A percentile compares a stretch with the other conserved stretches of the same genome.
phyloP scores from a whole-genome alignment of 2,797 vertebrate genomes.

The Hozukius guyotensis region DNA sequence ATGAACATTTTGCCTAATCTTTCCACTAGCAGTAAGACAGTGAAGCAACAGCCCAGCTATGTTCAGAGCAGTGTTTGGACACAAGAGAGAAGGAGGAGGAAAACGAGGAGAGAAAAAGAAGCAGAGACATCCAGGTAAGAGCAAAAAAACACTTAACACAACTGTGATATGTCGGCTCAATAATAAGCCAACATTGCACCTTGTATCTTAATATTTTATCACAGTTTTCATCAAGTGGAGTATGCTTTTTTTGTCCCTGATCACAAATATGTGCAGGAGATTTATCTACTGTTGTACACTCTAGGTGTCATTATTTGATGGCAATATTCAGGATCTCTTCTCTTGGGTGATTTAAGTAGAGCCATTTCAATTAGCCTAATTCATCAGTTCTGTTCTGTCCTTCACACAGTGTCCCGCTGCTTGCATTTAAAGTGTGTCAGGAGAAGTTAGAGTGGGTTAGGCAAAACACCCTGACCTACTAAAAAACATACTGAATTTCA shows the following conservation, averaged over 20 bases:
- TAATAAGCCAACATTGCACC: neutral
- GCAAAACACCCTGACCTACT: conserved; percentile 79
- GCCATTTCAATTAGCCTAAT: conserved; percentile 81
- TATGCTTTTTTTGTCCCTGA: neutral
- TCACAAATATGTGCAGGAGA: neutral
- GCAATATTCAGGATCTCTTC: conserved; percentile 63
- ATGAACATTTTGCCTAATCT: conserved; percentile 14
- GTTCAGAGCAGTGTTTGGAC: conserved; percentile 79
- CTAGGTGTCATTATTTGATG: conserved; percentile 48
- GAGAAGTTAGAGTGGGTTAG: conserved; percentile 72
- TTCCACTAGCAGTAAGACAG: conserved; percentile 13
- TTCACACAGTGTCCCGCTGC: conserved; percentile 70
- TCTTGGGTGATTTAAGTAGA: conserved; percentile 76
- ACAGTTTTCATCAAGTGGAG: neutral
- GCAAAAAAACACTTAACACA: neutral
- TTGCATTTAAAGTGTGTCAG: conserved; percentile 79
- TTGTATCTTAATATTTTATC: neutral
- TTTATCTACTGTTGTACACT: conserved; percentile 1
- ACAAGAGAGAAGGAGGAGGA: conserved; percentile 64
- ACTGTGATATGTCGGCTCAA: neutral
- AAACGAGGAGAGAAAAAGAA: conserved; percentile 59
- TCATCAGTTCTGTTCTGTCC: conserved; percentile 71
- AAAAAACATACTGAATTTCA: conserved; percentile 55
- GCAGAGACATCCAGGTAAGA: conserved; percentile 65
- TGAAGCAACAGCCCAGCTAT: conserved; percentile 54